Conservation (phyloP, 2,888 invertebrate species). For the Spisula solida region DNA sequence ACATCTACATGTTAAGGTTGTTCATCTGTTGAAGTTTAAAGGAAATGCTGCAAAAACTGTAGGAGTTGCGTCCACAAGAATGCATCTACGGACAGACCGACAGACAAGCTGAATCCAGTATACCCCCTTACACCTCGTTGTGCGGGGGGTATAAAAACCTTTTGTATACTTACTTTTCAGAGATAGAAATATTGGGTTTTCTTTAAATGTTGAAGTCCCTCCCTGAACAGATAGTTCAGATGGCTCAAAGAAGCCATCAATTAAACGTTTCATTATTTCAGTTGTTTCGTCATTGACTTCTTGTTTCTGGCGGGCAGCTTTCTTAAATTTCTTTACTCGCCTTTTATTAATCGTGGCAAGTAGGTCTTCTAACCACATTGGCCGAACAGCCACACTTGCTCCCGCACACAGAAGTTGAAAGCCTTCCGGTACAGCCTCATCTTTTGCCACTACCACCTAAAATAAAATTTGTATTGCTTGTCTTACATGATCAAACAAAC, state of each 20-base stretch:
- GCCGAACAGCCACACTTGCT: slow-evolving; percentile 36
- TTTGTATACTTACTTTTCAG: slow-evolving; percentile 16
- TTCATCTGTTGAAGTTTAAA: too few species aligned
- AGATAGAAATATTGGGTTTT: slow-evolving; percentile 1
- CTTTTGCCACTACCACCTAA: too few species aligned
- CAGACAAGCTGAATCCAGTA: too few species aligned
- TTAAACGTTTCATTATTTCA: slow-evolving; percentile 50
- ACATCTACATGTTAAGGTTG: too few species aligned
- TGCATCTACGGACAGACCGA: too few species aligned
- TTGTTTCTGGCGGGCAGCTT: neutral
- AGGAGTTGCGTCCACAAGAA: too few species aligned
- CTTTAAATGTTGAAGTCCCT: neutral
- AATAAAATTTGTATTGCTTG: too few species aligned
- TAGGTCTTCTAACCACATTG: slow-evolving; percentile 36
- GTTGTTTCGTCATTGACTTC: neutral
- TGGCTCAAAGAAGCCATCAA: slow-evolving; percentile 54
- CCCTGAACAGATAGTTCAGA: slow-evolving; percentile 24
- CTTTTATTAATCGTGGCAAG: slow-evolving; percentile 27
- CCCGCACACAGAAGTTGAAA: slow-evolving; percentile 35
- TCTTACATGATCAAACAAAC: too few species aligned
- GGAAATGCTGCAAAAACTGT: too few species aligned
- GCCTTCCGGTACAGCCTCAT: slow-evolving; percentile 19
- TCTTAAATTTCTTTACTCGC: neutral
- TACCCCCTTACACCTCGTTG: too few species aligned
- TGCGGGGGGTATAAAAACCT: too few species aligned